phyloP scores from a whole-genome alignment of 2,113 vertebrate genomes.

The Camelus bactrianus region DNA sequence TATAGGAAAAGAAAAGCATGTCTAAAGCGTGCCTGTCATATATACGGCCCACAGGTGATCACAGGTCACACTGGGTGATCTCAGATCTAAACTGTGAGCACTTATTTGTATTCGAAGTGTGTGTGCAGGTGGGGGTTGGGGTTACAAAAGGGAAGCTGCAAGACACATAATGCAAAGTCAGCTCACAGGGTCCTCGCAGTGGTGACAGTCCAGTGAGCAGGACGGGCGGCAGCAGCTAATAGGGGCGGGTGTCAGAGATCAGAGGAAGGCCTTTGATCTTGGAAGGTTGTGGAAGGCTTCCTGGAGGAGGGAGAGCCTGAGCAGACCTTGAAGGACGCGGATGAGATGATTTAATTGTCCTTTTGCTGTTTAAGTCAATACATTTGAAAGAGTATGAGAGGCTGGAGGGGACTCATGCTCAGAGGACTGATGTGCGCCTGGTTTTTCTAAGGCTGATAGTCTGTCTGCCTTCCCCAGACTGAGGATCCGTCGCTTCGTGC shows the following conservation, averaged over 20 bases:
- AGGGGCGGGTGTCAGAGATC: not conserved
- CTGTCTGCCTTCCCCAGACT: conserved; percentile 42
- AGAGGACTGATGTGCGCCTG: not conserved
- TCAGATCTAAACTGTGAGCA: not conserved
- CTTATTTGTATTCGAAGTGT: not conserved
- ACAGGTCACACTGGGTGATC: not conserved
- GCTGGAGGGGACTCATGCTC: not conserved
- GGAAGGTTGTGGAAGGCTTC: not conserved
- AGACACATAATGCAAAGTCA: not conserved
- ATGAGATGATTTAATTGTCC: not conserved
- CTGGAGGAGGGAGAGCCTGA: not conserved
- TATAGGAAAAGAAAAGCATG: not conserved
- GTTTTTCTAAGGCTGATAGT: not conserved
- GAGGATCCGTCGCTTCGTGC: not conserved
- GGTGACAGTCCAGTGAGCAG: not conserved
- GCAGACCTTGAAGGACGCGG: not conserved
- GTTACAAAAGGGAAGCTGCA: not conserved
- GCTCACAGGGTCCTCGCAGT: not conserved
- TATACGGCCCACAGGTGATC: not conserved
- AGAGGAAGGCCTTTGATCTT: not conserved
- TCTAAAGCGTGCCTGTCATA: not conserved
- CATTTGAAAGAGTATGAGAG: not conserved
- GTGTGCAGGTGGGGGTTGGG: not conserved
- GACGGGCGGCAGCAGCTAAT: not conserved
- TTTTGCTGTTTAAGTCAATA: conserved; percentile 45